phyloP scores from a whole-genome alignment of 2,888 invertebrate genomes.

The Calliphora vomitoria region DNA sequence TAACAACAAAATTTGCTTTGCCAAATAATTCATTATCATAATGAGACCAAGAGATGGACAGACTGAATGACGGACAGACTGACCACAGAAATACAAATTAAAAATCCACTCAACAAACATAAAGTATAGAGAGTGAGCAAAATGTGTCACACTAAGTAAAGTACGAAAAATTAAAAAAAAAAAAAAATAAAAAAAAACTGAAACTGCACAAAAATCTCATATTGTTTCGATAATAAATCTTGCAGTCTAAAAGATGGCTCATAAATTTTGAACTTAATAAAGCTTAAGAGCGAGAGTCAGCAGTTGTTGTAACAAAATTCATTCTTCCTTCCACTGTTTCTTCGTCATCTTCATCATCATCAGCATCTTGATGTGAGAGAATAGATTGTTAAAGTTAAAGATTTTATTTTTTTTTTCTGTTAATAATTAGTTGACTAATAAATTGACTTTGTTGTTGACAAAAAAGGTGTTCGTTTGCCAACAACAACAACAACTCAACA shows the following conservation, averaged over 20 bases:
- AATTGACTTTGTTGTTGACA: slow-evolving; percentile 62
- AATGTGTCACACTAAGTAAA: slow-evolving; percentile 71
- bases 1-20: slow-evolving; percentile 29
- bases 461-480: slow-evolving; percentile 25
- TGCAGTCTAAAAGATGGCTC: slow-evolving; percentile 70
- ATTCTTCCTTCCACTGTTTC: not conserved
- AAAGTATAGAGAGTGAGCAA: not conserved
- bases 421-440: slow-evolving; percentile 71
- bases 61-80: not conserved
- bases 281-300: slow-evolving; percentile 43
- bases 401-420: slow-evolving; percentile 18
- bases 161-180: too few species aligned
- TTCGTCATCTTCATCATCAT: slow-evolving; percentile 32
- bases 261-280: slow-evolving; percentile 72
- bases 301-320: slow-evolving; percentile 15
- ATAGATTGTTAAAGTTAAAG: slow-evolving; percentile 40
- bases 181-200: too few species aligned
- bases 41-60: slow-evolving; percentile 60
- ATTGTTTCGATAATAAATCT: slow-evolving; percentile 71
- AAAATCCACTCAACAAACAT: slow-evolving; percentile 13
- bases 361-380: slow-evolving; percentile 12
- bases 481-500: not conserved
- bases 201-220: slow-evolving; percentile 21
- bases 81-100: slow-evolving; percentile 15
- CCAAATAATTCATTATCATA: slow-evolving; percentile 71